phyloP scores from a whole-genome alignment of 2,113 vertebrate genomes.

The Jaculus jaculus region DNA sequence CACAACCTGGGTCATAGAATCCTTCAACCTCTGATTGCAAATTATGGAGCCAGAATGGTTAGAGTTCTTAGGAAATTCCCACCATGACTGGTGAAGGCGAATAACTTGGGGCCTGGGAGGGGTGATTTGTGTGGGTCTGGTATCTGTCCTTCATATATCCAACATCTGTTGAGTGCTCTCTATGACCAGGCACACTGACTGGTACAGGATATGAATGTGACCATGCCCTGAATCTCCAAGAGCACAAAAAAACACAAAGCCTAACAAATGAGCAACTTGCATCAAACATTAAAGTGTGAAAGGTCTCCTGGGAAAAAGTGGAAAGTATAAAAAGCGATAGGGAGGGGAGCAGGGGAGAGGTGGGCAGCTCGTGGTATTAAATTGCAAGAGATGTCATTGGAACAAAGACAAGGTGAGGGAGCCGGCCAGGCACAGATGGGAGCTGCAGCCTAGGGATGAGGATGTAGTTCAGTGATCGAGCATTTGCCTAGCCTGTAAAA shows the following conservation, averaged over 20 bases:
- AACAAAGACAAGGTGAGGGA: background rate
- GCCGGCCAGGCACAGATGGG: fast-evolving
- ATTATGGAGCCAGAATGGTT: background rate
- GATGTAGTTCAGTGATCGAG: background rate
- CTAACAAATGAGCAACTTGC: background rate
- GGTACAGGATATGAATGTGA: background rate
- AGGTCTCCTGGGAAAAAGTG: background rate
- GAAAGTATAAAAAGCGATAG: background rate
- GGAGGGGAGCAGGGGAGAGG: background rate
- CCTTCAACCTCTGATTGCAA: background rate
- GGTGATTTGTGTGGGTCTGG: background rate
- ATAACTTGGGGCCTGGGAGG: background rate
- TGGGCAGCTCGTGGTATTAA: background rate
- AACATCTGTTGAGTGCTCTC: background rate
- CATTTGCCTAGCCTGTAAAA: background rate
- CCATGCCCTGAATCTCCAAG: background rate
- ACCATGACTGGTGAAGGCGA: background rate
- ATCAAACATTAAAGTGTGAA: background rate
- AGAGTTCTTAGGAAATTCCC: background rate
- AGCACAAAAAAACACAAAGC: background rate
- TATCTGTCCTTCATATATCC: background rate
- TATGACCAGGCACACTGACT: background rate
- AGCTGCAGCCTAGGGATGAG: background rate
- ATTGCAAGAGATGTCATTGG: background rate
- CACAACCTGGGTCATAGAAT: background rate